Base-by-base conservation (phyloP, 2,797 vertebrate genomes). In the Acrossocheilus fasciatus region DNA sequence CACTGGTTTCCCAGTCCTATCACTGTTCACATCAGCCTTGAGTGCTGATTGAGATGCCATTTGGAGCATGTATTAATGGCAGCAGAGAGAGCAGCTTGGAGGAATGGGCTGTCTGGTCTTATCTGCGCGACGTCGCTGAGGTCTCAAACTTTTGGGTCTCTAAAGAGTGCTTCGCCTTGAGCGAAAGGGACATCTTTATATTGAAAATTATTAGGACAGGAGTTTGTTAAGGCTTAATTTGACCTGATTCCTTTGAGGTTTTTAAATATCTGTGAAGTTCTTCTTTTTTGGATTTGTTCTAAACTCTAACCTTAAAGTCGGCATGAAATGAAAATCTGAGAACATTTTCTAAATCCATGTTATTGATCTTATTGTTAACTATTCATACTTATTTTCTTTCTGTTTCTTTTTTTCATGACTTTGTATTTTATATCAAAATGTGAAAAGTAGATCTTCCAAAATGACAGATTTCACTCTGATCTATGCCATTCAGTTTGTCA, bases 41-140 rank as follows among this genome's bases (percentile, higher is more conserved):
- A 88, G 82, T 81, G 78, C 68, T 79, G 81, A 83, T 87, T 80
- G 88, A 84, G 85, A 79, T 81, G 77, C 72, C 88, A 88, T 74
- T 75, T 59, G 81, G 77, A 82, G 77, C 82, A 81, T 82, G 81
- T 90, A 82, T 90, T 92, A 90, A 91, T 90, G 89, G 79, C 87
- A 87, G 78, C 47, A 68, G 57, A 76, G 86, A 86, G 84, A 86
- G 78, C 76, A 83, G 83, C 86, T 68, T 26, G 69, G 64, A 83
- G 69, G 81, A 82, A 79, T 74, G 77, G 36, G 64, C 83, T 69
- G 83, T 68, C 81, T 82, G 57, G 34, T 86, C 50, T 72, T 88
- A 83, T 86, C 85, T 81, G 34, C 10, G 3, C 23, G 2, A 43
- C 26, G 17, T 23, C 23, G 41, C 84, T 74, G 81, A 68, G 85